Percentiles rank a stretch among this genome's conserved stretches.
Conservation (phyloP, 2,113 vertebrate genomes). For the Clinocottus analis region DNA sequence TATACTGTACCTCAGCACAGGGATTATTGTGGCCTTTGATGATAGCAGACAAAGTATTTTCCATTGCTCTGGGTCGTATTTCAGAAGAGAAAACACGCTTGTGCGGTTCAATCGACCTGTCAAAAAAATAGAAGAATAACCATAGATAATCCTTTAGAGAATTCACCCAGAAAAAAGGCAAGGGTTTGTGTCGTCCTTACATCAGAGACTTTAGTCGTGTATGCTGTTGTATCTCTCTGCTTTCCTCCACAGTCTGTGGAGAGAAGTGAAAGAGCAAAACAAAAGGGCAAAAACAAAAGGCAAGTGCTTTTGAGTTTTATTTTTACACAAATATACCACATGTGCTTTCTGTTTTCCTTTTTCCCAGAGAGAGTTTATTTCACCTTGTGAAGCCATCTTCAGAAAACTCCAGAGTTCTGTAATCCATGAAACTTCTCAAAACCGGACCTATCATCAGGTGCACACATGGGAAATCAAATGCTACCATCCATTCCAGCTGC, state of each 20-base stretch:
- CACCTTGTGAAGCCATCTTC: conserved; percentile 44
- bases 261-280: conserved; percentile 26
- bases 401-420: conserved; percentile 51
- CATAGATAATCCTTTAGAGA: conserved; percentile 64
- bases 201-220: conserved; percentile 24
- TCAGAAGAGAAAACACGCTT: conserved; percentile 56
- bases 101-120: conserved; percentile 62
- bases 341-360: conserved; percentile 39
- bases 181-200: conserved; percentile 21
- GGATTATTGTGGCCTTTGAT: conserved; percentile 67
- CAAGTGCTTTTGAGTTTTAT: conserved; percentile 36
- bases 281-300: conserved; percentile 51
- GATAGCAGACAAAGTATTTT: conserved; percentile 63
- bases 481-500: conserved; percentile 61
- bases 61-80: conserved; percentile 40
- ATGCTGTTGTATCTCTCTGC: conserved; percentile 20
- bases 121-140: conserved; percentile 62
- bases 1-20: conserved; percentile 32
- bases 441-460: conserved; percentile 61
- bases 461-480: conserved; percentile 76
- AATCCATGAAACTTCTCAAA: conserved; percentile 64
- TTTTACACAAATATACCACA: conserved; percentile 41
- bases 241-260: conserved; percentile 27
- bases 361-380: conserved; percentile 37
- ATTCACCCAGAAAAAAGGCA: conserved; percentile 52